Conservation (phyloP, 2,113 vertebrate genomes). For the Actinemys pallida region DNA sequence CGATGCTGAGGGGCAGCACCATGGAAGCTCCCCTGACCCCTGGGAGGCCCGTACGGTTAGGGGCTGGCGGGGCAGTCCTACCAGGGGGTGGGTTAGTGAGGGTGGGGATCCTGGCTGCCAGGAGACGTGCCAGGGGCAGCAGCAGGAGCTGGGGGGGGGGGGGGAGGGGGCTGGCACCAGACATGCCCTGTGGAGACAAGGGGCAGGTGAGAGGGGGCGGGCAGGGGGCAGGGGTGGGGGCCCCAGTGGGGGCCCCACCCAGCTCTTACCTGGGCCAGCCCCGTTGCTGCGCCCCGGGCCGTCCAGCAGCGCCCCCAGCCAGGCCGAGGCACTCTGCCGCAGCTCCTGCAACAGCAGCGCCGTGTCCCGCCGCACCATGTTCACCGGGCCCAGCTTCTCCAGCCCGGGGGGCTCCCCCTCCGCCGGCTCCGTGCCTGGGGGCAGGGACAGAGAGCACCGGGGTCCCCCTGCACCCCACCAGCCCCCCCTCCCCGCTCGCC, state of each 20-base stretch:
- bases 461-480: too few species aligned
- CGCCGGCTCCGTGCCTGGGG: constrained; percentile 79
- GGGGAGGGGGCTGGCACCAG: not conserved
- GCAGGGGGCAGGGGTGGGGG: too few species aligned
- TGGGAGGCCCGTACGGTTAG: not conserved
- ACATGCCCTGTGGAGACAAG: not conserved
- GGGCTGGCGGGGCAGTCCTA: not conserved
- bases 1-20: not conserved
- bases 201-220: not conserved
- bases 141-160: not conserved
- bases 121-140: not conserved
- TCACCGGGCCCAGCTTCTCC: constrained; percentile 84
- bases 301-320: constrained; percentile 88
- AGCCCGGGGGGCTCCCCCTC: constrained; percentile 68
- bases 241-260: not conserved
- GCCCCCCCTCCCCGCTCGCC: too few species aligned
- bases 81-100: not conserved
- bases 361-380: constrained; percentile 84
- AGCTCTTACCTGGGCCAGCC: not conserved
- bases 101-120: not conserved
- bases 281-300: constrained; percentile 40
- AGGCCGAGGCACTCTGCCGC: constrained; percentile 87
- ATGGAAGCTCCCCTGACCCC: not conserved
- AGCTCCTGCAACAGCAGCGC: constrained; percentile 85
- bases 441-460: not conserved